Percentiles rank a stretch among this genome's conserved stretches.
Evolutionary conservation across 2,113 vertebrate genomes (phyloP).

Genomic region (Haplochromis vanheusdeni): DNA sequence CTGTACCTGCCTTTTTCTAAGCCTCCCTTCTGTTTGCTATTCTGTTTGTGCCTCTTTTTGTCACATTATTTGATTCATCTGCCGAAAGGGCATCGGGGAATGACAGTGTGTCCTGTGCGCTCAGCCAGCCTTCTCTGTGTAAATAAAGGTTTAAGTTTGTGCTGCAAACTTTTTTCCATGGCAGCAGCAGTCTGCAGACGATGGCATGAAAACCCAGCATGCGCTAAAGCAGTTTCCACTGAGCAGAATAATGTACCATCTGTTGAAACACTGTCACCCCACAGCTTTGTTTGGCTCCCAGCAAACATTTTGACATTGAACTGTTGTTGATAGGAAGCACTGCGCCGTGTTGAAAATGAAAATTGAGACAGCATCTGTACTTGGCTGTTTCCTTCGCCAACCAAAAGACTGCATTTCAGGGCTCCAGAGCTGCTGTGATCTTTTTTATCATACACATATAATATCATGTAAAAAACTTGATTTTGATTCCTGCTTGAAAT

Average conservation of each 20-base stretch:
- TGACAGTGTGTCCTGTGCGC: neutral
- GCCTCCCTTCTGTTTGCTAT: neutral
- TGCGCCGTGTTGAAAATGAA: neutral
- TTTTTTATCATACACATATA: neutral
- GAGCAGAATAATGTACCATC: constrained; percentile 53
- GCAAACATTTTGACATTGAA: constrained; percentile 27
- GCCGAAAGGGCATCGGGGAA: neutral
- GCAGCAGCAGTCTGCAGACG: constrained; percentile 32
- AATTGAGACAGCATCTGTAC: neutral
- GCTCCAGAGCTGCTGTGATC: neutral
- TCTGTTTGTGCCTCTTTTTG: neutral
- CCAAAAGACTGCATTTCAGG: neutral
- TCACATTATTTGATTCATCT: neutral
- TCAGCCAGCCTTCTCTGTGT: neutral
- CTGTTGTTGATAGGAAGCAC: neutral
- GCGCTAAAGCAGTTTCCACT: constrained; percentile 5
- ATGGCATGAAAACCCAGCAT: constrained; percentile 11
- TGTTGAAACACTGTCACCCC: constrained; percentile 32
- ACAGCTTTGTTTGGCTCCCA: constrained; percentile 31
- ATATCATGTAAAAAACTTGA: neutral
- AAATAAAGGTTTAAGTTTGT: constrained; percentile 2
- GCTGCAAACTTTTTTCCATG: constrained; percentile 1
- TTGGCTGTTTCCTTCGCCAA: neutral
- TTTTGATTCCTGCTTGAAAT: neutral
- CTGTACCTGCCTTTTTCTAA: neutral